Conservation (phyloP, 2,797 vertebrate genomes). For the Podargus strigoides region DNA sequence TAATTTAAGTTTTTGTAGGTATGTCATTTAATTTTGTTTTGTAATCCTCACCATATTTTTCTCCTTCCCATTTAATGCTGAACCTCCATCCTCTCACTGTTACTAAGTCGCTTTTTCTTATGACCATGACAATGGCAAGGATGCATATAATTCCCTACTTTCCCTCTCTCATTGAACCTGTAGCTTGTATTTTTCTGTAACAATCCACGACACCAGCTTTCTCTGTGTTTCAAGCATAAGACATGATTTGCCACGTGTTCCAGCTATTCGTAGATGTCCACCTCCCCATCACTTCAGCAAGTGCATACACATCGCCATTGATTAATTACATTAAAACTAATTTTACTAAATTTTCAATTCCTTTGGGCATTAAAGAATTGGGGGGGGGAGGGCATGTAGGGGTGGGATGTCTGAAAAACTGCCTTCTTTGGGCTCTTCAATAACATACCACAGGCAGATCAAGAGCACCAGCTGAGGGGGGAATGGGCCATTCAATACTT, state of each 20-base stretch:
- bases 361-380: not conserved
- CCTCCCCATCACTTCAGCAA: not conserved
- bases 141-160: not conserved
- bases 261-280: not conserved
- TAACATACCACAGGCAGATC: not conserved
- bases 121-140: not conserved
- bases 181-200: not conserved
- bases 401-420: no score
- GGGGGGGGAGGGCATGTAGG: no score
- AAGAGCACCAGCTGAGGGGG: not conserved
- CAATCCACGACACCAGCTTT: not conserved
- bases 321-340: not conserved
- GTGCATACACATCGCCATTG: fast-evolving
- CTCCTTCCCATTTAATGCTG: not conserved
- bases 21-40: not conserved
- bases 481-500: not conserved
- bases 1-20: not conserved
- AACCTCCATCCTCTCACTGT: not conserved
- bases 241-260: not conserved
- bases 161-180: not conserved
- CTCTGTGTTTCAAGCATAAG: not conserved
- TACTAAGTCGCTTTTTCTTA: not conserved
- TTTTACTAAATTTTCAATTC: not conserved
- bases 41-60: not conserved
- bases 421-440: not conserved